A percentile compares a stretch with the other conserved stretches of the same genome.
Conservation (phyloP, 2,113 vertebrate genomes). For the Egretta garzetta region DNA sequence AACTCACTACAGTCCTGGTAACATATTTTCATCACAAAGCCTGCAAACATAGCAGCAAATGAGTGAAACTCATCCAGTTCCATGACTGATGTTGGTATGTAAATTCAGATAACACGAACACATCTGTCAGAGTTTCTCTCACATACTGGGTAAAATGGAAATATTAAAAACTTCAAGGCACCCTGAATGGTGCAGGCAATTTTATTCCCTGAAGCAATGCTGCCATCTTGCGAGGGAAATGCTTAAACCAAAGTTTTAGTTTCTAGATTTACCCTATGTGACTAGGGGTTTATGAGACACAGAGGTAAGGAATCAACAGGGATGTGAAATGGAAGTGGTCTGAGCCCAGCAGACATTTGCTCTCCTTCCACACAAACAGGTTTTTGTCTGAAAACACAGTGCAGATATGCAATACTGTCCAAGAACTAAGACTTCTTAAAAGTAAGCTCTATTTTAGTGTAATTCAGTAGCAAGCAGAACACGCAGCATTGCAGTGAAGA, state of each 20-base stretch:
- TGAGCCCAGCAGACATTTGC: neutral
- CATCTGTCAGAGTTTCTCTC: neutral
- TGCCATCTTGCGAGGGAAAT: conserved; percentile 63
- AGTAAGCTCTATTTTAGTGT: neutral
- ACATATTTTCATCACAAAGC: neutral
- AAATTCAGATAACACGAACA: neutral
- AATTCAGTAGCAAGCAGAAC: neutral
- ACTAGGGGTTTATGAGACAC: neutral
- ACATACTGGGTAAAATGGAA: neutral
- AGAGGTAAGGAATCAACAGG: neutral
- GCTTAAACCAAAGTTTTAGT: neutral
- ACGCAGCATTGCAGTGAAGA: neutral
- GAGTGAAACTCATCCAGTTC: neutral
- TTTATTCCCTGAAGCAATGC: conserved; percentile 16
- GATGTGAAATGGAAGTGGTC: neutral
- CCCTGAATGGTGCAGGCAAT: neutral
- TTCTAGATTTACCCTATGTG: neutral
- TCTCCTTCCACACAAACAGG: neutral
- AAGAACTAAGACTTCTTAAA: neutral
- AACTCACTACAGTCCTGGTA: neutral
- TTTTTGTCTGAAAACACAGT: neutral
- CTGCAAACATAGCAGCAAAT: neutral
- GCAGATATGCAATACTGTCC: neutral
- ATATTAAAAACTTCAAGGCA: neutral
- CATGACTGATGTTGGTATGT: neutral